Evolutionary conservation across 2,113 vertebrate genomes (phyloP), one percentile per base, ranked within the genome.

Genomic region (Poecilia latipinna): DNA sequence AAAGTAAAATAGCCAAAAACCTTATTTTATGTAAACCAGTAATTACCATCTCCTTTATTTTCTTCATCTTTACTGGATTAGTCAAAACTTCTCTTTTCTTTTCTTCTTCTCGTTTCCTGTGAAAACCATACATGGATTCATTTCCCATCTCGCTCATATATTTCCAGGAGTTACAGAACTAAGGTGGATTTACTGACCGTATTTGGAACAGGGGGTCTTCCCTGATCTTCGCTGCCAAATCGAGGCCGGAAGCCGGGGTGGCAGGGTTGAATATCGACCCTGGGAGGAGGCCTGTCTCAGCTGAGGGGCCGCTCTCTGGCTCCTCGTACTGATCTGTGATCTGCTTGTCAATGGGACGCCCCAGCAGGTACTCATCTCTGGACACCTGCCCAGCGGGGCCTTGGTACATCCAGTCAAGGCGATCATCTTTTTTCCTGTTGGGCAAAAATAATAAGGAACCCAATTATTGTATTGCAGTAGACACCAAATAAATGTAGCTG

Each of bases 391-490:
- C 96, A 0, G 96, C 95, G 0, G 96, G 96, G 0, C 98, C 98
- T 89, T 99, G 97, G 92, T 99, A 99, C 98, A 99, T 99, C 98
- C 98, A 99, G 90, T 99, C 98, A 87, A 99, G 65, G 4, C 98
- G 97, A 78, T 99, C 97, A 87, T 98, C 97, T 70, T 95, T 96
- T 65, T 96, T 99, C 82, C 97, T 99, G 61, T 51, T 51, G 78
- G 2, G 51, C 63, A 70, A n/a, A 61, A 28, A 44, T 8, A 67
- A 66, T 65, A 60, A 48, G 44, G 17, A 51, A 48, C 2, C 39
- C 3, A 61, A 54, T 1, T 2, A 0, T 2, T 11, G 5, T 24
- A 8, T 0, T 29, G 4, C 24, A 1, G 51, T 3, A 5, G 61
- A 0, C 26, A 22, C 22, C 5, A 68, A 37, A 66, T 32, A 2